Base-by-base conservation (phyloP, 2,888 invertebrate genomes). In the Drosophila quinaria region DNA sequence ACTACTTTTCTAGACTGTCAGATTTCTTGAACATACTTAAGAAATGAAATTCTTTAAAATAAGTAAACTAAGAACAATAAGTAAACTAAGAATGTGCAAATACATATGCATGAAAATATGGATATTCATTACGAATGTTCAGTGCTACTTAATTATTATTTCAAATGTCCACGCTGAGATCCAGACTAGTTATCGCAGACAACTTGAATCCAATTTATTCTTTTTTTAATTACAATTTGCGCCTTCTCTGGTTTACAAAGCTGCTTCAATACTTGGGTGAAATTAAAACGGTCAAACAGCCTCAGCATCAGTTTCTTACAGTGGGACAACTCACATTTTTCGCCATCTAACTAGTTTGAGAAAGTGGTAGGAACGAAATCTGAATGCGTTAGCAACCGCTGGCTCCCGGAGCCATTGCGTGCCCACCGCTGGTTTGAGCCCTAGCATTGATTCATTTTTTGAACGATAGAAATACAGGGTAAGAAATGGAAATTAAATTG, bases 141-240 rank as follows among this genome's bases (percentile, higher is more conserved):
- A 2, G n/a, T 9, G n/a, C 1, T 39, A 8, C 39, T 15, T 39
- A 9, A 39, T 39, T 44, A 44, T n/a, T n/a, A 13, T n/a, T 46
- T 25, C 2, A 39, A 19, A 42, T 13, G 19, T 31, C 47, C 2
- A 5, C 29, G 31, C 11, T 1, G 22, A 17, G 11, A 10, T 31
- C 15, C 17, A 17, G 49, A 49, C 31, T 31, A 33, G 49, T 31
- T 49, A 50, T 33, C 4, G 19, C n/a, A 33, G 19, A 35, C 33
- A 50, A 35, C 22, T 35, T 22, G 4, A 33, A 19, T 35, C 19
- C 50, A 50, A 35, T 35, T 50, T 22, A 35, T 3, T n/a, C 11
- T 29, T 50, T 35, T 19, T 50, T 35, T 50, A 50, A 50, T 50
- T 50, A 50, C 50, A 50, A 35, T 50, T 50, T 50, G n/a, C 19